Evolutionary conservation across 2,888 invertebrate species (phyloP), one percentile per base, ranked within the genome.

Genomic region (Imbricaverruca yamaguchii): DNA sequence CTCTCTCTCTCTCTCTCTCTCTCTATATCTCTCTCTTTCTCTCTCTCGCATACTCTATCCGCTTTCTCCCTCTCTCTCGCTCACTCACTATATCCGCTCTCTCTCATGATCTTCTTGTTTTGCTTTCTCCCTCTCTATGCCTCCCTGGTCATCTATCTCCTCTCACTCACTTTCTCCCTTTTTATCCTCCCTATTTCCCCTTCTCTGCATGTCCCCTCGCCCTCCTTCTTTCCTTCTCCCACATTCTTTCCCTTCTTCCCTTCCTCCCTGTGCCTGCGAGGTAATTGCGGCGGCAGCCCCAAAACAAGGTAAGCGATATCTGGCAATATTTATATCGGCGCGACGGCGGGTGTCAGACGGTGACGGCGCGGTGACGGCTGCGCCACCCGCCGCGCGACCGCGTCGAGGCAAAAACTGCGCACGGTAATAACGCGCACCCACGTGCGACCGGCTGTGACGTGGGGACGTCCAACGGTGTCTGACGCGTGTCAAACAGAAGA

Each of bases 281-380:
- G 67, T 67, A 25, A 67, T 67, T 23, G 23, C 11, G 11, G 23
- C 25, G 25, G 67, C 13, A 9, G 25, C 39, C 25, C 25, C 69
- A 12, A 53, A 74, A 74, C 74, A 55, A 10, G 53, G 74, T 55
- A 53, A 53, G 9, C 74, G 74, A 74, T 74, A 53, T 53, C 23
- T 18, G 74, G 55, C 53, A 74, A 74, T 74, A 74, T 74, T 74
- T 74, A 74, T 74, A 74, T 53, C 55, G 9, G 21, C 55, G n/a
- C 15, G 15, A 15, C 15, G 69, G 39, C 69, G 39, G 39, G 74
- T 21, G 74, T 55, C 53, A 74, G 6, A 15, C 18, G 2, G 55
- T 55, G 74, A 74, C 74, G 74, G 74, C 9, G 21, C 8, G 0
- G 55, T 55, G 74, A 74, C 74, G 74, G 21, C 21, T 55, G 74